Percentiles rank a stretch among this genome's conserved stretches.
Conservation (phyloP, 2,888 invertebrate genomes). For the Hypena proboscidalis region DNA sequence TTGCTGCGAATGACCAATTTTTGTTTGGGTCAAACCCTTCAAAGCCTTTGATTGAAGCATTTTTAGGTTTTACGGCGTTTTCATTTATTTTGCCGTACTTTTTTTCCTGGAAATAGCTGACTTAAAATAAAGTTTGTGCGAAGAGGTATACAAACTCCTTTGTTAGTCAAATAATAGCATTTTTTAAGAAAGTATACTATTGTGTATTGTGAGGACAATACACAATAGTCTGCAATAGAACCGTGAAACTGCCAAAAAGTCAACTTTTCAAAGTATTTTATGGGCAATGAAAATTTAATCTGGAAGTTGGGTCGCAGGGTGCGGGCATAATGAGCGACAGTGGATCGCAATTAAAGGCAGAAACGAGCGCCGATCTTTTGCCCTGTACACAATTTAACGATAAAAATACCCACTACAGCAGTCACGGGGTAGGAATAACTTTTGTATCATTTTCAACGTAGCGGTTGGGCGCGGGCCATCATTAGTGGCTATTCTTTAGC, state of each 20-base stretch:
- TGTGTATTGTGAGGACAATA: too few species aligned
- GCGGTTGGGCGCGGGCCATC: slow-evolving; percentile 15
- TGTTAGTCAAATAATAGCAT: too few species aligned
- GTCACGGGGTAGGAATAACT: slow-evolving; percentile 11
- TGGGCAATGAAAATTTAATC: slow-evolving; percentile 53
- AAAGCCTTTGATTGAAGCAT: slow-evolving; percentile 3
- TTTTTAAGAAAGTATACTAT: too few species aligned
- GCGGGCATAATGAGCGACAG: slow-evolving; percentile 51
- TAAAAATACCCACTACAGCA: slow-evolving; percentile 32
- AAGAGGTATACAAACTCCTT: too few species aligned
- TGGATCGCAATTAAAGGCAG: slow-evolving; percentile 54
- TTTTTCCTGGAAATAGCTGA: background rate
- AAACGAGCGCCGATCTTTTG: slow-evolving; percentile 42
- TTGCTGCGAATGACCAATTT: slow-evolving; percentile 44
- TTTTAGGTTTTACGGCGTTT: slow-evolving; percentile 4
- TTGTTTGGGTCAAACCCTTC: slow-evolving; percentile 20
- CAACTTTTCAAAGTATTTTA: slow-evolving; percentile 49
- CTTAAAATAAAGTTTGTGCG: too few species aligned
- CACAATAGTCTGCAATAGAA: slow-evolving; percentile 16
- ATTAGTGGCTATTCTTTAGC: slow-evolving; percentile 9
- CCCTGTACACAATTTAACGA: slow-evolving; percentile 30
- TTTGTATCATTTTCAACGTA: slow-evolving; percentile 18
- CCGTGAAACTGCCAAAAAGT: slow-evolving; percentile 29
- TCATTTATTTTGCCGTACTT: slow-evolving; percentile 1
- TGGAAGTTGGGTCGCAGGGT: slow-evolving; percentile 27